Conservation (phyloP, 2,113 vertebrate genomes). For the Lanius collurio region DNA sequence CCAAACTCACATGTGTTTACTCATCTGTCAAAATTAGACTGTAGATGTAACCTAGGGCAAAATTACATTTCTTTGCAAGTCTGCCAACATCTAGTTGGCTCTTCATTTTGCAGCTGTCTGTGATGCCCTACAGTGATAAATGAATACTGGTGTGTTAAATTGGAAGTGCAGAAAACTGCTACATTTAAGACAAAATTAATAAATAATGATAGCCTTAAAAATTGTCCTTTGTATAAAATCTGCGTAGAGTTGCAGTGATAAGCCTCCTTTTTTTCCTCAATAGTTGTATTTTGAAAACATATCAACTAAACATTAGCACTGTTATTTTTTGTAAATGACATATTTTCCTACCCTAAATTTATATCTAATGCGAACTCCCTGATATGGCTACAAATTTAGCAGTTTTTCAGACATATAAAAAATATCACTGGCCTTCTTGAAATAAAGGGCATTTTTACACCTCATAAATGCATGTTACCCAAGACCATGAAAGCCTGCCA, state of each 20-base stretch:
- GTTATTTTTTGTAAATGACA: background rate
- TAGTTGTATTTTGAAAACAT: background rate
- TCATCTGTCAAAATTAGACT: constrained; percentile 70
- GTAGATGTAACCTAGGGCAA: constrained; percentile 53
- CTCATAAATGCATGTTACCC: background rate
- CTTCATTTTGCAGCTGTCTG: constrained; percentile 62
- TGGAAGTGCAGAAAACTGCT: constrained; percentile 60
- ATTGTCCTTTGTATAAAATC: background rate
- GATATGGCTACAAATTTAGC: background rate
- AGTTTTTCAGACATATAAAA: background rate
- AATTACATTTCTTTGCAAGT: constrained; percentile 24
- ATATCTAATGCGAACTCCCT: background rate
- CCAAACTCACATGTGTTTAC: constrained; percentile 50
- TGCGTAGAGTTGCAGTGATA: background rate
- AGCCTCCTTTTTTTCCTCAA: background rate
- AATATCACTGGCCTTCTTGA: background rate
- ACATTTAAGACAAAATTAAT: constrained; percentile 58
- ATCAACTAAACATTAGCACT: background rate
- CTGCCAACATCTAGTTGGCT: constrained; percentile 59
- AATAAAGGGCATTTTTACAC: background rate
- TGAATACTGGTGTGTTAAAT: constrained; percentile 66
- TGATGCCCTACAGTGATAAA: constrained; percentile 64
- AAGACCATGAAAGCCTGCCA: background rate
- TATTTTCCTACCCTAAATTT: background rate
- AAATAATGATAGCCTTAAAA: constrained; percentile 26